These are phyloP conservation scores for Ascaphus truei DNA, from an alignment of 2,113 vertebrate genomes.

Conservation along the genomic window DNA sequence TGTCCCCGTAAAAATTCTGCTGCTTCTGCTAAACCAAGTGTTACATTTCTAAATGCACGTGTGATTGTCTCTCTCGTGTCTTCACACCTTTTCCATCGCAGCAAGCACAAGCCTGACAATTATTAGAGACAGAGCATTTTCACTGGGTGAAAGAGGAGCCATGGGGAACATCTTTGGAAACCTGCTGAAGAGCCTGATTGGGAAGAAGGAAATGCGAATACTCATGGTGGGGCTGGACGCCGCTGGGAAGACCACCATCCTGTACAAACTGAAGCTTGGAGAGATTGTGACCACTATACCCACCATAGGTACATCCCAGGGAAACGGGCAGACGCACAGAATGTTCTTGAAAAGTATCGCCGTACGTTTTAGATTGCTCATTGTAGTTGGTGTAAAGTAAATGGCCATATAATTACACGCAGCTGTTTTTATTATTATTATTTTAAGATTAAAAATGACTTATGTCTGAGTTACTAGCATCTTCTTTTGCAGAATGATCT, in stretches of 20 bases:
- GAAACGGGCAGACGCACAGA: background rate
- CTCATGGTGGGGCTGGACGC: slow-evolving; percentile 90
- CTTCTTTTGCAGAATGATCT: too few species aligned
- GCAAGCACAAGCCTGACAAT: too few species aligned
- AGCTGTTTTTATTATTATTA: too few species aligned
- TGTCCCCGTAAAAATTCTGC: too few species aligned
- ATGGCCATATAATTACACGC: too few species aligned
- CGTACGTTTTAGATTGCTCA: background rate
- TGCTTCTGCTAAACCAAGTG: too few species aligned
- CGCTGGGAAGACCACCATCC: slow-evolving; percentile 88
- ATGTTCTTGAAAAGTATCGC: background rate
- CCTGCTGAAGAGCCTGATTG: slow-evolving; percentile 88
- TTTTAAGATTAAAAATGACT: too few species aligned
- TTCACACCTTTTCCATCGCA: too few species aligned
- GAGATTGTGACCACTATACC: slow-evolving; percentile 92
- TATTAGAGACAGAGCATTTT: too few species aligned
- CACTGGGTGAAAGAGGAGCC: too few species aligned
- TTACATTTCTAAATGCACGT: too few species aligned
- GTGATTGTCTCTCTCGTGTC: too few species aligned
- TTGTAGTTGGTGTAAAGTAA: background rate
- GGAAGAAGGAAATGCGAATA: slow-evolving; percentile 92
- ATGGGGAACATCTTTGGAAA: slow-evolving; percentile 93
- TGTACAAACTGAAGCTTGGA: slow-evolving; percentile 88
- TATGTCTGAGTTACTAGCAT: background rate
- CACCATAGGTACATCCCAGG: slow-evolving; percentile 74